Conservation (phyloP, 2,113 vertebrate genomes). For the Ellobius talpinus region DNA sequence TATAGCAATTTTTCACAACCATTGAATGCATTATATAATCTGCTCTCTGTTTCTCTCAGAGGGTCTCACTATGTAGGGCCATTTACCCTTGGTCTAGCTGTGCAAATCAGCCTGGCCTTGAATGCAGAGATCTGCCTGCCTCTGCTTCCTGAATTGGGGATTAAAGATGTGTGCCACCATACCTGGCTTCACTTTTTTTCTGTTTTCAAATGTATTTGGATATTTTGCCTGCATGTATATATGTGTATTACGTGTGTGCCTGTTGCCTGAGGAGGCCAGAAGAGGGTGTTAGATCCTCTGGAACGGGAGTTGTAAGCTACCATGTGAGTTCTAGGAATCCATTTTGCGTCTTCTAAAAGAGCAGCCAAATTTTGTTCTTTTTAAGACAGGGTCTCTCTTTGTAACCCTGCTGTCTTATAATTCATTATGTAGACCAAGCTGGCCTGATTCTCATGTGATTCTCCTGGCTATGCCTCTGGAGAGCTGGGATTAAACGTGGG, state of each 20-base stretch:
- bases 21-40: not conserved
- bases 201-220: not conserved
- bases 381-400: not conserved
- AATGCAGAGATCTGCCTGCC: not conserved
- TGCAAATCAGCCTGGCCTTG: not conserved
- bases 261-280: not conserved
- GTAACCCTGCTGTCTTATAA: not conserved
- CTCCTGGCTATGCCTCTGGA: not conserved
- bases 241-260: not conserved
- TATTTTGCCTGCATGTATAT: not conserved
- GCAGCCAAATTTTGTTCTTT: not conserved
- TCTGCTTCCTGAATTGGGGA: not conserved
- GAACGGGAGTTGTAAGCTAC: not conserved
- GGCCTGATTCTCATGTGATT: not conserved
- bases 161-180: not conserved
- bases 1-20: slow-evolving; percentile 42
- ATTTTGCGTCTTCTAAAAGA: not conserved
- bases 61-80: not conserved
- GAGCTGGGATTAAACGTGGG: not conserved
- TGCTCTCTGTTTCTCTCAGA: not conserved
- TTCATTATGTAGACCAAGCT: not conserved
- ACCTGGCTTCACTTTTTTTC: not conserved
- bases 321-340: not conserved
- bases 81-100: not conserved
- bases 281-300: not conserved